phyloP scores from a whole-genome alignment of 2,888 invertebrate species.

The Platycnemis pennipes region DNA sequence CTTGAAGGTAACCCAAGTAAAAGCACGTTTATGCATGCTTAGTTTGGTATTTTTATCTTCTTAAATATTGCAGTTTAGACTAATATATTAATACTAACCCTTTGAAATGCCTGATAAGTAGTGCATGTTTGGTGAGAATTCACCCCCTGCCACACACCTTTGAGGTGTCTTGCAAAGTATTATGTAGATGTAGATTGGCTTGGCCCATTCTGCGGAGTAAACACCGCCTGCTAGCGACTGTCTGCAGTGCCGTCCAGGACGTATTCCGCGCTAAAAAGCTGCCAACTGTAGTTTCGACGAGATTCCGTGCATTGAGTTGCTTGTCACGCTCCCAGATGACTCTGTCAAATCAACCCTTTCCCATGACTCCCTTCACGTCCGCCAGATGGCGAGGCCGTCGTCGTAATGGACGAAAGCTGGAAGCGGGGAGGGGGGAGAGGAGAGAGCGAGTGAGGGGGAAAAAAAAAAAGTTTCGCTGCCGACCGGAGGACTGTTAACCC shows the following conservation, averaged over 20 bases:
- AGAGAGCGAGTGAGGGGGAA: background rate
- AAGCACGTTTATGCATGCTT: too few species aligned
- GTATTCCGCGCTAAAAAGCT: background rate
- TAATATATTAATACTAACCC: too few species aligned
- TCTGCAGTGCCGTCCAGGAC: background rate
- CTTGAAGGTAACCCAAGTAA: too few species aligned
- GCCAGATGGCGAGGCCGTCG: conserved; percentile 33
- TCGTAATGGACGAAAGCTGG: background rate
- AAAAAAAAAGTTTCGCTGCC: background rate
- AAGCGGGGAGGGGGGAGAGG: background rate
- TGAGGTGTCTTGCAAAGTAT: too few species aligned
- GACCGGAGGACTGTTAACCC: background rate
- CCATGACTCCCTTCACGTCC: background rate
- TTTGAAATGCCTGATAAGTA: too few species aligned
- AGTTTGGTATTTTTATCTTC: too few species aligned
- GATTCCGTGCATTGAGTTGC: background rate
- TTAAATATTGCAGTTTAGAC: too few species aligned
- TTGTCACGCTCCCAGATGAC: conserved; percentile 3
- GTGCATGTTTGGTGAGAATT: too few species aligned
- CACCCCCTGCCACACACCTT: too few species aligned
- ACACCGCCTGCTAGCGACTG: too few species aligned
- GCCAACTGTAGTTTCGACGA: background rate
- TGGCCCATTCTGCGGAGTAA: too few species aligned
- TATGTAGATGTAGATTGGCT: too few species aligned
- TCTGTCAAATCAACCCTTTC: background rate